Base-by-base conservation (phyloP, 2,113 vertebrate species). In the Puma concolor region DNA sequence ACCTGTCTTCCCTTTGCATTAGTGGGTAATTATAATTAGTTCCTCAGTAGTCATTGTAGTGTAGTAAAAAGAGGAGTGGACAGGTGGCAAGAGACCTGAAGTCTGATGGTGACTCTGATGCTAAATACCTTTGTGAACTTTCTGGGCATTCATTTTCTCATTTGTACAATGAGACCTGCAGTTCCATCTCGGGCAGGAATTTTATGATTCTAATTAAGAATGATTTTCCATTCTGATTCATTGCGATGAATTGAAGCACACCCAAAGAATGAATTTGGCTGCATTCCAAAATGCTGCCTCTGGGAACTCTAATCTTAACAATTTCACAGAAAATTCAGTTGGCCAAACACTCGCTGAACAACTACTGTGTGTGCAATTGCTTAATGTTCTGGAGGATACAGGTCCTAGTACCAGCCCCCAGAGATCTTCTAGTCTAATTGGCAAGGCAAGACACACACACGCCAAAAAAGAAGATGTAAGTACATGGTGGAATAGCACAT, bases 231-330 rank as follows among this genome's bases (percentile, higher is more conserved):
- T 91, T 93, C 63, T 88, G 57, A 96, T 85, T 93, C 77, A 95
- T n/a, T 52, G 25, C 88, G 87, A 94, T 88, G 38, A 96, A 92
- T n/a, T 82, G 77, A 82, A 91, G 66, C 29, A 84, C 5, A 90
- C 41, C 11, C 44, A 67, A 93, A 67, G 44, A 11, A 64, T 81
- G 80, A 94, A 93, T 72, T 48, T 92, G 67, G 16, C 50, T 90
- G 41, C 54, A 90, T 90, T 95, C 67, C 83, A 89, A 98, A 98
- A 87, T 71, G 67, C 27, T 96, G 54, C 63, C 71, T 83, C 74
- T 92, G 48, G 74, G 54, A 95, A 90, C 77, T 67, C 52, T 77
- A 60, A 76, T 94, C 84, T 77, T 83, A 83, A 87, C 33, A 80
- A 64, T 69, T 86, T 96, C 64, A 25, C 27, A 90, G 36, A 88